Evolutionary conservation across 92 coral and sea anemone species (phyloP).

Genomic region (Paragorgia papillata): DNA sequence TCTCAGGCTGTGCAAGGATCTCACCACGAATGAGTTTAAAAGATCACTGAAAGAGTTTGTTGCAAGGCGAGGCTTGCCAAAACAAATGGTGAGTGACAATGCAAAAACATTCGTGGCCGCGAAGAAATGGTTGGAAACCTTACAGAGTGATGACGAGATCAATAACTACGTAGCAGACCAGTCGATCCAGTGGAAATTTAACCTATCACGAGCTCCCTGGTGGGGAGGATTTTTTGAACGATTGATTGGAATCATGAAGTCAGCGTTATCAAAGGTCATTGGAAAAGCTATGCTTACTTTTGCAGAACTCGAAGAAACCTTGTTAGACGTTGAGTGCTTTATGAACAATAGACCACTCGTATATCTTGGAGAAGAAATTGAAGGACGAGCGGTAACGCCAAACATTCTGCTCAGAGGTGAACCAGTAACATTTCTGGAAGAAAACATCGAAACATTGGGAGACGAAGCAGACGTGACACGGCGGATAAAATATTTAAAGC

Average conservation of each 20-base stretch:
- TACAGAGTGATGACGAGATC: constrained; percentile 47
- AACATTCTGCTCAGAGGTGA: constrained; percentile 52
- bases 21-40: constrained; percentile 44
- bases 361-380: constrained; percentile 60
- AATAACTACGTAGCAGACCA: constrained; percentile 55
- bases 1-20: constrained; percentile 46
- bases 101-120: constrained; percentile 54
- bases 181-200: constrained; percentile 55
- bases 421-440: constrained; percentile 8
- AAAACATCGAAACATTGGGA: neutral
- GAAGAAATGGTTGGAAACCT: constrained; percentile 23
- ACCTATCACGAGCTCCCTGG: no score
- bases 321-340: constrained; percentile 54
- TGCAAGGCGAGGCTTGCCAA: no score
- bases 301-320: constrained; percentile 53
- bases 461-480: constrained; percentile 2
- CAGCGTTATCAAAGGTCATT: constrained; percentile 51
- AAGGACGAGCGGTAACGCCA: constrained; percentile 44
- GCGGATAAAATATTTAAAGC: constrained; percentile 3
- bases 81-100: constrained; percentile 56
- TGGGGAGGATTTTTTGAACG: no score
- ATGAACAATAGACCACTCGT: constrained; percentile 66
- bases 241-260: neutral
- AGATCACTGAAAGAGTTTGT: constrained; percentile 48
- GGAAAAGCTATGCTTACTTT: constrained; percentile 55